Conservation (phyloP, 1,140 invertebrate genomes). For the Zaprionus africanus region DNA sequence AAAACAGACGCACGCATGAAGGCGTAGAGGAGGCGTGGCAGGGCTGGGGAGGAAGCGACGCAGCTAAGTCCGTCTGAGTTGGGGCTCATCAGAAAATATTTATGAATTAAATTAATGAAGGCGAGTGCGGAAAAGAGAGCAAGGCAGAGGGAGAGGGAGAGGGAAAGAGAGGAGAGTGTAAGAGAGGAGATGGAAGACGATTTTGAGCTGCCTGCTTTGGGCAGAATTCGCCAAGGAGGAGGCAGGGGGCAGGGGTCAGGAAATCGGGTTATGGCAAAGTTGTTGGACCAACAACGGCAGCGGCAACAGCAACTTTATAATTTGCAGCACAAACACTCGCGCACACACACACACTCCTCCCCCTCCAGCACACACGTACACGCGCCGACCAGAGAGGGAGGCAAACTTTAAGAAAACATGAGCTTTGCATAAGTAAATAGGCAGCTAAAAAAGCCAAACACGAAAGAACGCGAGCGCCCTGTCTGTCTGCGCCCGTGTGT, state of each 20-base stretch:
- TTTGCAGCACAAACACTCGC: conserved; percentile 38
- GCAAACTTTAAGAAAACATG: conserved; percentile 63
- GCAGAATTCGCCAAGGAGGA: not conserved
- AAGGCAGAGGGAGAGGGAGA: not conserved
- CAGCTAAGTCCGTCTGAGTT: not conserved
- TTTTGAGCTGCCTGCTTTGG: not conserved
- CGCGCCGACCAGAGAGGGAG: conserved; percentile 6
- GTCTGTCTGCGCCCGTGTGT: not conserved
- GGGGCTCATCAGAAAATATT: conserved; percentile 7
- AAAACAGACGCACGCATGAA: conserved; percentile 5
- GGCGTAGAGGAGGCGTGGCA: not conserved
- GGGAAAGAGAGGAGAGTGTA: no score
- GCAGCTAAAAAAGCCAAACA: not conserved
- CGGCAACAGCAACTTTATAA: conserved; percentile 55
- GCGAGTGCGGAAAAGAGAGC: not conserved
- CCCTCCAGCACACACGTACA: not conserved
- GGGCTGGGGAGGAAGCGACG: not conserved
- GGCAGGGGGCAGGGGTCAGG: not conserved
- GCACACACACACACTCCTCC: not conserved
- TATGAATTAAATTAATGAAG: conserved; percentile 30
- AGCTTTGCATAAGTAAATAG: conserved; percentile 72
- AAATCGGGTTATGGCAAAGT: conserved; percentile 20
- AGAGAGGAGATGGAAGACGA: no score
- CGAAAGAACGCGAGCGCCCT: conserved; percentile 3
- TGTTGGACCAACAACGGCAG: conserved; percentile 21